Conservation (phyloP, 2,113 vertebrate species). For the Entomyzon cyanotis region DNA sequence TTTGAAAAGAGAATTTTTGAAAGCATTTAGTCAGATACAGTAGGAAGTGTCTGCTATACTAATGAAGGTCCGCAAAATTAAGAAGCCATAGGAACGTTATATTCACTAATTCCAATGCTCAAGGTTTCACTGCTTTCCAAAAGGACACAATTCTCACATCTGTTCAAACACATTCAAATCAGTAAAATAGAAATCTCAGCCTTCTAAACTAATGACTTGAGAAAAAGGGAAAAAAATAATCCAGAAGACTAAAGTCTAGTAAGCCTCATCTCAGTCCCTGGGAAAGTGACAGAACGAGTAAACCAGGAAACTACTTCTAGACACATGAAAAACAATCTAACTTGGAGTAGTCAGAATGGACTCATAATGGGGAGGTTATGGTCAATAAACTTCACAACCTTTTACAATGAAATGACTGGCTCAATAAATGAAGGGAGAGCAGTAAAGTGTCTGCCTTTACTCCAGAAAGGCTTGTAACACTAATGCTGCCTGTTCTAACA, state of each 20-base stretch:
- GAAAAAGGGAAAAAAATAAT: background rate
- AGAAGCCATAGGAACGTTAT: background rate
- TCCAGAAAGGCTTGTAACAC: background rate
- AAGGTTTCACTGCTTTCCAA: background rate
- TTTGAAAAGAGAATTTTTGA: background rate
- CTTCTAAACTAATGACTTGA: background rate
- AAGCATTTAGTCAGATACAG: background rate
- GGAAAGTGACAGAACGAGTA: background rate
- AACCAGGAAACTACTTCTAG: background rate
- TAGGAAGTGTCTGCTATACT: background rate
- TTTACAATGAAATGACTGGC: background rate
- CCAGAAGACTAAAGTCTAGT: background rate
- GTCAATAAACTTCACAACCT: background rate
- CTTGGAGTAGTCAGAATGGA: background rate
- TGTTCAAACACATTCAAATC: background rate
- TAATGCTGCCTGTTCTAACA: background rate
- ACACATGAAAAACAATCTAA: background rate
- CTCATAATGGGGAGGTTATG: background rate
- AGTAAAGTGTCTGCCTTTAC: background rate
- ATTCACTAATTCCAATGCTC: background rate
- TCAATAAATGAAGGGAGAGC: rapidly evolving
- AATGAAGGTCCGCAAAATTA: background rate
- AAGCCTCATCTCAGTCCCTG: background rate
- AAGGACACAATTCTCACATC: background rate
- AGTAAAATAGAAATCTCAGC: background rate